A percentile compares a stretch with the other conserved stretches of the same genome.
phyloP scores from a whole-genome alignment of 2,888 invertebrate genomes.

The Campoletis raptor region DNA sequence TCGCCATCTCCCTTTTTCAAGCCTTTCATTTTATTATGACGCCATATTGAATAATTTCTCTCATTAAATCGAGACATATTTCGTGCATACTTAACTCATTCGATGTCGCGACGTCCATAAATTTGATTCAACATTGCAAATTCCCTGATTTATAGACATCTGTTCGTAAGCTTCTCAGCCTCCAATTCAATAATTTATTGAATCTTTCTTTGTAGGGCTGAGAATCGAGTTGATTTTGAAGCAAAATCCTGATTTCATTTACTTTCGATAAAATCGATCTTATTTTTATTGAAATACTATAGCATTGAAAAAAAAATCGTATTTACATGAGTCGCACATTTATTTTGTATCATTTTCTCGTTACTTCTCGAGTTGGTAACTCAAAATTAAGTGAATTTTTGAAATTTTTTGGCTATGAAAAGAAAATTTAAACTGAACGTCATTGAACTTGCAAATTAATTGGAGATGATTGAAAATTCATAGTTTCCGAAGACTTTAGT shows the following conservation, averaged over 20 bases:
- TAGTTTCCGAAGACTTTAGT: background rate
- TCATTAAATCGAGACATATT: background rate
- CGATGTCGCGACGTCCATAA: background rate
- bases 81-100: background rate
- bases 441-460: background rate
- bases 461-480: background rate
- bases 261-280: background rate
- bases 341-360: background rate
- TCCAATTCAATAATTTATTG: background rate
- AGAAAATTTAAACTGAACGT: background rate
- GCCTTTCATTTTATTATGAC: background rate
- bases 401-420: background rate
- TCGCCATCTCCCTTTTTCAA: conserved; percentile 18
- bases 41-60: background rate
- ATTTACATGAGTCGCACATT: background rate
- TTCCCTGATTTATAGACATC: background rate
- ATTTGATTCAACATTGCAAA: background rate
- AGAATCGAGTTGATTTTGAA: background rate
- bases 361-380: background rate
- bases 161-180: background rate
- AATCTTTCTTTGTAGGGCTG: background rate
- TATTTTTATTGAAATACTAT: background rate
- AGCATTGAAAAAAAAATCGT: background rate
- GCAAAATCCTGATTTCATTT: background rate
- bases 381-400: background rate